Base-by-base conservation (phyloP, 2,888 invertebrate species). In the Sthenelais limicola region DNA sequence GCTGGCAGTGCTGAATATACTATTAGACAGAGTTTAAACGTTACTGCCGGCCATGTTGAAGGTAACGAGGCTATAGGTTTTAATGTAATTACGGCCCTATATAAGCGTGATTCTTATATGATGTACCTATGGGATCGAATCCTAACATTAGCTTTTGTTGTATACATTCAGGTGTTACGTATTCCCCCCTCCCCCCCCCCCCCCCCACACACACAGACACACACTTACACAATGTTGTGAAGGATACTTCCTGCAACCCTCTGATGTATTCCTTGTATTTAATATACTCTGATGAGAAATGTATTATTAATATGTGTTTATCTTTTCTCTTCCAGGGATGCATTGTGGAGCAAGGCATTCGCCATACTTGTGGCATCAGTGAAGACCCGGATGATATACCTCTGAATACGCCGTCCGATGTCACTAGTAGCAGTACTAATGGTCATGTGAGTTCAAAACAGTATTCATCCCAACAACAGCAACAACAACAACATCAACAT, bases 281-380 rank as follows among this genome's bases (percentile, higher is more conserved):
- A 43, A 43, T 43, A 43, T 43, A 43, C 18, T 43, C 43, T 15
- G 43, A 43, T 43, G 12, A 43, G 12, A 43, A 15, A 43, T 43
- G 9, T 43, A 15, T 9, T 15, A 43, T 15, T 9, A 43, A 15
- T 9, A 9, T 15, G 28, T 24, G 28, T 30, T 4, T 62, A 12
- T 33, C n/a, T 62, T 18, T 62, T 32, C 12, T 62, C 21, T 78
- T 80, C 12, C 78, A 85, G 85, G 85, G 85, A 21, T 85, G 85
- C 74, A 84, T 84, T 18, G 82, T 80, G 2, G 84, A 85, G 74
- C 85, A 85, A 77, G 78, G 79, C 54, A 80, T 84, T 38, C 80
- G 80, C 35, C 85, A 85, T 74, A 83, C 84, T 0, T 85, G 85
- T 78, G 80, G 79, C 18, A 76, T 73, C 54, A 73, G 76, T 54